Conservation (phyloP, 1,140 invertebrate genomes). For the Theocolax elegans region DNA sequence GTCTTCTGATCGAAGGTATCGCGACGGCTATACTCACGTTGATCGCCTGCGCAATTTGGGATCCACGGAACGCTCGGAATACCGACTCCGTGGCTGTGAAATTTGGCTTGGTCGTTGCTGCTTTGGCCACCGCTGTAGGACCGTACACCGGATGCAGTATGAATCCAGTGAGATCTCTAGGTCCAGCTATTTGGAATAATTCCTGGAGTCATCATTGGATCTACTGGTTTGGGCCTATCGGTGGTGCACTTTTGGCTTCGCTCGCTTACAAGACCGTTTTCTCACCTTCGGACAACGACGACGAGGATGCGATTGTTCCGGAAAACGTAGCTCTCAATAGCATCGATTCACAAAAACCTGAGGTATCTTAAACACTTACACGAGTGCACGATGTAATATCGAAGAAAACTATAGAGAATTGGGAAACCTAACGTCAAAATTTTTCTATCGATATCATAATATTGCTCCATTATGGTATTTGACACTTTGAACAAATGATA, state of each 20-base stretch:
- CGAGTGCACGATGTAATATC: too few species aligned
- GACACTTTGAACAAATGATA: too few species aligned
- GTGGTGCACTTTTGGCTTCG: slow-evolving; percentile 62
- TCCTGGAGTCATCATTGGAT: slow-evolving; percentile 79
- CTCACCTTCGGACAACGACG: slow-evolving; percentile 16
- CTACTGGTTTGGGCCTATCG: slow-evolving; percentile 67
- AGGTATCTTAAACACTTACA: too few species aligned
- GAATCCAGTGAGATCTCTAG: slow-evolving; percentile 85
- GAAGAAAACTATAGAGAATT: too few species aligned
- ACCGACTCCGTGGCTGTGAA: slow-evolving; percentile 67
- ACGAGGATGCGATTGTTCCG: slow-evolving; percentile 40
- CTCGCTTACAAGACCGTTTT: slow-evolving; percentile 61
- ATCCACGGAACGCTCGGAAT: slow-evolving; percentile 65
- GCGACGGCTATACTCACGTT: slow-evolving; percentile 78
- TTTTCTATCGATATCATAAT: too few species aligned
- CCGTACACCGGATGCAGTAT: slow-evolving; percentile 81
- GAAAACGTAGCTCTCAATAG: slow-evolving; percentile 57
- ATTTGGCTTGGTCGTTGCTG: slow-evolving; percentile 68
- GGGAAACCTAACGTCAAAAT: too few species aligned
- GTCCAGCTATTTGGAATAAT: slow-evolving; percentile 79
- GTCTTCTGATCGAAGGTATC: slow-evolving; percentile 72
- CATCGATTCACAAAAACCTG: slow-evolving; percentile 51
- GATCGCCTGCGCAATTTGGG: slow-evolving; percentile 76
- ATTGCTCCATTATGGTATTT: too few species aligned
- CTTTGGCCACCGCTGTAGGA: slow-evolving; percentile 64